A percentile compares a stretch with the other conserved stretches of the same genome.
These are phyloP conservation scores for Nasonia longicornis DNA, from an alignment of 1,140 invertebrate species.

Conservation along the genomic window DNA sequence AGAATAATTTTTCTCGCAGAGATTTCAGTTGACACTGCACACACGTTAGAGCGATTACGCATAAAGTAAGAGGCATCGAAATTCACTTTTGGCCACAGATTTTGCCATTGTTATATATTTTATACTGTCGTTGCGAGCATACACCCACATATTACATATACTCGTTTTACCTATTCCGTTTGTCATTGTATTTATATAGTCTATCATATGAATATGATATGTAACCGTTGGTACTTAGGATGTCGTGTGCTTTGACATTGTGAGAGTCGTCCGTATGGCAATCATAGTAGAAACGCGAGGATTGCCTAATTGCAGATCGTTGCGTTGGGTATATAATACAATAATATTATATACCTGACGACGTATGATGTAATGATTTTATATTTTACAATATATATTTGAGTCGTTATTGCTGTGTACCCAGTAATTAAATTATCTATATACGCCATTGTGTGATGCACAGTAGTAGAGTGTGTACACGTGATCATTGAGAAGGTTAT, in stretches of 20 bases:
- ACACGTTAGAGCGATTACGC: not conserved
- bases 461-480: too few species aligned
- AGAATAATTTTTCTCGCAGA: slow-evolving; percentile 8
- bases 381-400: too few species aligned
- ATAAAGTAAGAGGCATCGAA: slow-evolving; percentile 14
- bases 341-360: too few species aligned
- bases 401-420: too few species aligned
- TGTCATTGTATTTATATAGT: not conserved
- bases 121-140: not conserved
- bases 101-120: not conserved
- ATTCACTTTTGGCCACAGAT: not conserved
- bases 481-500: not conserved
- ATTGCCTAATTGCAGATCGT: too few species aligned
- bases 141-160: not conserved
- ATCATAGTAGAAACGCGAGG: too few species aligned
- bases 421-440: too few species aligned
- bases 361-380: too few species aligned
- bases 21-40: not conserved
- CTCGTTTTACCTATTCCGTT: not conserved
- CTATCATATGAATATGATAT: not conserved
- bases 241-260: not conserved
- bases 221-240: not conserved
- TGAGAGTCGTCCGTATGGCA: too few species aligned
- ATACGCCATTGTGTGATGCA: too few species aligned
- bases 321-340: too few species aligned